These are phyloP conservation scores for Cherax destructor DNA, from an alignment of 1,140 invertebrate genomes.

Conservation along the genomic window DNA sequence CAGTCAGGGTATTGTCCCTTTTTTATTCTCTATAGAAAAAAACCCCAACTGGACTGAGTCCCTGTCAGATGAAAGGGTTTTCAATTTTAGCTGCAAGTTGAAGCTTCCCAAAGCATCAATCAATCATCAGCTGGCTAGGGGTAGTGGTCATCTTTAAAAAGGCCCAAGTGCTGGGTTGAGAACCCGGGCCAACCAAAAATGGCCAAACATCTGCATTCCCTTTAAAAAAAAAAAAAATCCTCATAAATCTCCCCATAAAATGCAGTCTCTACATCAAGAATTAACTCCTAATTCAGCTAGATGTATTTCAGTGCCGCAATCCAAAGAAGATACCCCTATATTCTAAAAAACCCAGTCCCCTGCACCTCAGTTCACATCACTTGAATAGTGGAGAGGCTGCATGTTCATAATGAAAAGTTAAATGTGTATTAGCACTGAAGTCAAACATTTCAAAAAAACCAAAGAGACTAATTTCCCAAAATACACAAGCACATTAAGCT, in stretches of 20 bases:
- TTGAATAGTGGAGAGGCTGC: no score
- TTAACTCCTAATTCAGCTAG: no score
- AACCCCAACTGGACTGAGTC: background rate
- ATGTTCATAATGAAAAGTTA: no score
- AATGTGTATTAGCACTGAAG: no score
- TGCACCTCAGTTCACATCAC: no score
- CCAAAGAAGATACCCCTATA: no score
- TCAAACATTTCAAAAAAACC: no score
- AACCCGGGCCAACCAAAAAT: conserved; percentile 47
- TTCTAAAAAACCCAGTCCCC: no score
- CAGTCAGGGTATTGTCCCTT: no score
- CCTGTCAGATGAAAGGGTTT: conserved; percentile 24
- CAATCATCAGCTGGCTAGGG: conserved; percentile 32
- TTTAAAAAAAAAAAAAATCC: background rate
- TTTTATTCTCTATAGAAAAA: background rate
- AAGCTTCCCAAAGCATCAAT: conserved; percentile 28
- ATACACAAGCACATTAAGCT: no score
- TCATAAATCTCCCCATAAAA: background rate
- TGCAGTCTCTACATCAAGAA: background rate
- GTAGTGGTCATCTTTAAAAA: background rate
- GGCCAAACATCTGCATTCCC: conserved; percentile 52
- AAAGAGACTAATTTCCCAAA: no score
- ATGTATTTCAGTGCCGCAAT: no score
- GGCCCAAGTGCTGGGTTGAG: conserved; percentile 31
- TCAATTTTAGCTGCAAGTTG: conserved; percentile 30